Base-by-base conservation (phyloP, 2,797 vertebrate genomes). In the Nannoperca australis region DNA sequence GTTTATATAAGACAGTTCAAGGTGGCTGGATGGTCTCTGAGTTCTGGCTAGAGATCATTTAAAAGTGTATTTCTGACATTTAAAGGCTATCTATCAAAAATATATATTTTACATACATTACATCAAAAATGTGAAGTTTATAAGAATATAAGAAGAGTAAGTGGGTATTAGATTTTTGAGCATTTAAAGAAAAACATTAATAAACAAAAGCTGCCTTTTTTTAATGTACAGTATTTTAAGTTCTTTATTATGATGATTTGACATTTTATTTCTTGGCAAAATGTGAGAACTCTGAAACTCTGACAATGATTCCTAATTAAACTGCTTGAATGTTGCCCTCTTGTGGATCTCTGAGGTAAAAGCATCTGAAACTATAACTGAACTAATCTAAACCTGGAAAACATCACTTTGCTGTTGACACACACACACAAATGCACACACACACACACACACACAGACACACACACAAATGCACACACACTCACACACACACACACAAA, bases 241-340 rank as follows among this genome's bases (percentile, higher is more conserved):
- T 32, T 34, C 15, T 38, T 34, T 32, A 3, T 59, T n/a, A 24
- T 59, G 1, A 62, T 51, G 2, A 22, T 42, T 24, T 54, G 51
- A 58, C 8, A 30, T 24, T 7, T 59, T 7, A 51, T 64, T 76
- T 73, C 44, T 42, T 73, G 53, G 27, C 22, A 6, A 5, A 54
- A 8, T 17, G 1, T 32, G 36, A 10, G 15, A 68, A 50, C 30
- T 30, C 7, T 54, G 22, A 60, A 22, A 44, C 6, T 30, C 32
- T 27, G n/a, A 66, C 2, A 3, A 12, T 76, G 18, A 54, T 54
- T 24, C 2, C 10, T 40, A 18, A 38, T 36, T 40, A 73, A 66
- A 51, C 22, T 68, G 66, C 34, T 64, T 77, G 18, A 79, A 71
- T 36, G 17, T 9, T 12, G 82, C 84, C 89, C 83, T 81, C 91